Percentiles rank a stretch among this genome's conserved stretches.
Evolutionary conservation across 2,888 invertebrate genomes (phyloP).

Genomic region (Aethes cnicana): DNA sequence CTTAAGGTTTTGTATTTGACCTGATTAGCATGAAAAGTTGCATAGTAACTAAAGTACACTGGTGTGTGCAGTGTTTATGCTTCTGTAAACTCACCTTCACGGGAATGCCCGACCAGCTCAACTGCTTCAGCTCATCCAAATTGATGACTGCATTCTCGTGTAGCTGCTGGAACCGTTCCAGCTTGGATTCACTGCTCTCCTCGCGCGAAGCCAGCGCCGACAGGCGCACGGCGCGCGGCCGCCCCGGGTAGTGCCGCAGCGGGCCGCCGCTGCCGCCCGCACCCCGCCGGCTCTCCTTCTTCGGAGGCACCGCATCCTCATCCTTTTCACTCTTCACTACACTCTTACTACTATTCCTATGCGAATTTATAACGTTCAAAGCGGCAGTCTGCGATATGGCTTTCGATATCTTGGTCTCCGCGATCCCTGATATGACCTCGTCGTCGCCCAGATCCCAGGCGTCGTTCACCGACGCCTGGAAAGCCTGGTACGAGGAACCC

Average conservation of each 20-base stretch:
- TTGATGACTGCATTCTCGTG: constrained; percentile 90
- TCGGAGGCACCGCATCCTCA: constrained; percentile 52
- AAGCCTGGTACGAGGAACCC: constrained; percentile 93
- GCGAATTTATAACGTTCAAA: constrained; percentile 93
- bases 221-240: constrained; percentile 86
- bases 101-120: constrained; percentile 99
- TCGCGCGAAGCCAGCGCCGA: constrained; percentile 82
- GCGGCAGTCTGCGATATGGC: constrained; percentile 95
- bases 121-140: constrained; percentile 92
- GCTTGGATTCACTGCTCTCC: constrained; percentile 89
- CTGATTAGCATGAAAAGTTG: too few species aligned
- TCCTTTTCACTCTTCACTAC: constrained; percentile 62
- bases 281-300: constrained; percentile 60
- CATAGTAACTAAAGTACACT: too few species aligned
- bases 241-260: constrained; percentile 85
- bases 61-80: neutral
- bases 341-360: constrained; percentile 83
- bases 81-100: constrained; percentile 85
- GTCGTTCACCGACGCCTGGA: constrained; percentile 97
- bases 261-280: constrained; percentile 48
- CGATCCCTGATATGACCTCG: constrained; percentile 83
- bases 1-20: too few species aligned
- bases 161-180: constrained; percentile 92
- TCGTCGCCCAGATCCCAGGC: constrained; percentile 98
- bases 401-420: constrained; percentile 92